Conservation (phyloP, 2,888 invertebrate species). For the Eilema sororculum region DNA sequence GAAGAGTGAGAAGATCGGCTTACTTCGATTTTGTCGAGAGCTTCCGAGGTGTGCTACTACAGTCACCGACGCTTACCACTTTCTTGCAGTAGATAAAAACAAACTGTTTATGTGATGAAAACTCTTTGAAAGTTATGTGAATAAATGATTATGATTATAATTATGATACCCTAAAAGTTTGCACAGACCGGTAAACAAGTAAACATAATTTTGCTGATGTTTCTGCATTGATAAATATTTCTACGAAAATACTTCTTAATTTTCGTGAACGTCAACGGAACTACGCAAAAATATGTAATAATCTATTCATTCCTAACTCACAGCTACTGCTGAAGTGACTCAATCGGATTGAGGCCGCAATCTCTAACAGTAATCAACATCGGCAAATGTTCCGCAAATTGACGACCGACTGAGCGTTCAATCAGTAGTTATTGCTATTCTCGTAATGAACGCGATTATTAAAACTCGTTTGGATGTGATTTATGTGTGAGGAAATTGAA, state of each 20-base stretch:
- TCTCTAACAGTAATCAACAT: slow-evolving; percentile 15
- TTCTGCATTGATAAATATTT: neutral
- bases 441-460: slow-evolving; percentile 11
- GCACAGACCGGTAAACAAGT: no score
- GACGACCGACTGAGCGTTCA: slow-evolving; percentile 1
- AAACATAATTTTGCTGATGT: neutral
- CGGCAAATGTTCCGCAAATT: neutral
- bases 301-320: neutral
- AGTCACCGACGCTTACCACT: no score
- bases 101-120: no score
- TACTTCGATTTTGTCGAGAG: no score
- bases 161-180: no score
- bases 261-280: neutral
- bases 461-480: neutral
- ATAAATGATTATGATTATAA: no score
- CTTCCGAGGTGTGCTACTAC: no score
- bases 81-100: no score
- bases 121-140: no score
- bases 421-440: slow-evolving; percentile 15
- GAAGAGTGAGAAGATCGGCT: no score
- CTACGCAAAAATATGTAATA: slow-evolving; percentile 1
- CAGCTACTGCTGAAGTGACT: slow-evolving; percentile 8
- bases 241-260: neutral
- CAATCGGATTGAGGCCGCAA: slow-evolving; percentile 8
- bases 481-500: neutral